Evolutionary conservation across 2,797 vertebrate genomes (phyloP), one percentile per base, ranked within the genome.

Genomic region (Molossus alvarezi): DNA sequence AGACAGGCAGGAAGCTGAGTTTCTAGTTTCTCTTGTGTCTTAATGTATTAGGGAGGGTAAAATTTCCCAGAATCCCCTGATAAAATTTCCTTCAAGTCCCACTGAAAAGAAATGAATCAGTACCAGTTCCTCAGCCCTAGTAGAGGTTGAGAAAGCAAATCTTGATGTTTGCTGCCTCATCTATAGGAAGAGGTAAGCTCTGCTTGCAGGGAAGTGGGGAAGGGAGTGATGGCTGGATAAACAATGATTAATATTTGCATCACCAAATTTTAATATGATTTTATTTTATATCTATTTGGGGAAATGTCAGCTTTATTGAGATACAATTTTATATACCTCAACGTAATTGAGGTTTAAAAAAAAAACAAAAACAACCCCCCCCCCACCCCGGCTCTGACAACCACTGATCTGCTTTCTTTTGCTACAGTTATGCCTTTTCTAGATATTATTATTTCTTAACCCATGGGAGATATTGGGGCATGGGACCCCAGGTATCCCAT

Each of bases 11-110:
- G 51, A 73, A 51, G n/a, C 15, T 41, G 12, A 62, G 33, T 57
- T 93, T 87, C 58, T 79, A 51, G 58, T 64, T 93, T 90, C 58
- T 79, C 85, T 75, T 48, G 41, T 62, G 77, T 69, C 45, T 94
- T 73, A 41, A n/a, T 79, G 55, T 65, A 33, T 87, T 9, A 29
- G 33, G 51, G n/a, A 51, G 37, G 5, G 55, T 18, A 23, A 57
- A 3, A 29, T 81, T 76, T 85, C 67, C 45, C 45, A 45, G 48
- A 65, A 53, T 29, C 53, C 9, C 25, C 4, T 57, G 17, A 27
- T 90, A 33, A 65, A 82, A 58, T 94, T 86, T 77, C 29, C 27
- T 8, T 85, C 48, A 29, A 62, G 51, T 79, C 11, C 33, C 23
- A 18, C 12, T 82, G 58, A 37, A 77, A 21, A 85, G 15, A 76